phyloP scores from a whole-genome alignment of 2,888 invertebrate species.

The Trimorus sp. region DNA sequence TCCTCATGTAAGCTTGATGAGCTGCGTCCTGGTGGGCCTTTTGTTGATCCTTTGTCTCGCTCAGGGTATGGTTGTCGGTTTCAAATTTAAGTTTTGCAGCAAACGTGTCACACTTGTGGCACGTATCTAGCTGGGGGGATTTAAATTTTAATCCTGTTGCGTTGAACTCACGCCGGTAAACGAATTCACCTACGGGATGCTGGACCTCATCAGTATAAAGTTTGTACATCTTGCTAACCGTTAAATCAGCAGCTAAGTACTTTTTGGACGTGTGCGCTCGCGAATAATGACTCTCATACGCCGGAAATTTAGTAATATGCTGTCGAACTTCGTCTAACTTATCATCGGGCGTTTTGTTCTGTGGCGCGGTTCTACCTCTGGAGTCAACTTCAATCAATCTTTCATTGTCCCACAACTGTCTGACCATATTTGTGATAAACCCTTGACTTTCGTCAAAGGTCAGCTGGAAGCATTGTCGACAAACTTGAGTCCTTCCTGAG shows the following conservation, averaged over 20 bases:
- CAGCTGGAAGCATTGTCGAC: constrained; percentile 13
- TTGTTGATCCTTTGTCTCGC: constrained; percentile 11
- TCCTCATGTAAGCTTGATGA: constrained; percentile 34
- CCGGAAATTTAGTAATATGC: constrained; percentile 13
- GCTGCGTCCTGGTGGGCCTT: constrained; percentile 45
- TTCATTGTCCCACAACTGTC: background rate
- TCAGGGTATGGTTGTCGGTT: background rate
- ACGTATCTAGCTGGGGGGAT: constrained; percentile 62
- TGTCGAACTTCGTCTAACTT: background rate
- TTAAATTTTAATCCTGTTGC: constrained; percentile 59
- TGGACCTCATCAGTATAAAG: constrained; percentile 14
- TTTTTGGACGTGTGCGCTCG: constrained; percentile 23
- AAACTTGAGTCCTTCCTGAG: constrained; percentile 6
- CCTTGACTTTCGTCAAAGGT: constrained; percentile 14
- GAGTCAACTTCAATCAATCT: background rate
- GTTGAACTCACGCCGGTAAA: constrained; percentile 54
- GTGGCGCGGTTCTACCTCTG: background rate
- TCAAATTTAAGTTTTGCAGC: constrained; percentile 24
- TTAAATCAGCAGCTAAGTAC: constrained; percentile 29
- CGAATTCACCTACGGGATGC: constrained; percentile 14
- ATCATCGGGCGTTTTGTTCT: background rate
- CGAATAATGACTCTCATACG: constrained; percentile 49
- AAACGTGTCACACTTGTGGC: constrained; percentile 54
- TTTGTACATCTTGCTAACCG: constrained; percentile 27
- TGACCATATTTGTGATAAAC: background rate